phyloP scores from a whole-genome alignment of 2,113 vertebrate species.

The Gadus chalcogrammus region DNA sequence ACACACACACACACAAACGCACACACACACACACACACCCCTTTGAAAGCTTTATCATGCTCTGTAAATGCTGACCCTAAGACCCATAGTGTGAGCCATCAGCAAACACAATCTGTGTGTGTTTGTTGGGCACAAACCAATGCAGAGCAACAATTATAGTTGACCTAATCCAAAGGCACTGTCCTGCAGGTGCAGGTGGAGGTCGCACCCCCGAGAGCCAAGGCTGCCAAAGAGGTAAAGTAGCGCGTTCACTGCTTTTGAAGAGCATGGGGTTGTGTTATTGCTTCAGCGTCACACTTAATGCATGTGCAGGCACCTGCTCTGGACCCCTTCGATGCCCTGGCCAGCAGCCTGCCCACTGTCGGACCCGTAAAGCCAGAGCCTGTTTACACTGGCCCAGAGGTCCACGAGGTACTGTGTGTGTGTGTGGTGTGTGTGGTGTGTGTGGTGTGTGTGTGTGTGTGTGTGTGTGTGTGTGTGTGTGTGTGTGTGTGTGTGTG shows the following conservation, averaged over 20 bases:
- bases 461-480: not conserved
- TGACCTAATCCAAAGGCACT: conserved; percentile 10
- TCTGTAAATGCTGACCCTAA: no score
- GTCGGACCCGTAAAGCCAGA: conserved; percentile 27
- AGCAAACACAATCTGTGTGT: no score
- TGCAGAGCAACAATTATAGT: no score
- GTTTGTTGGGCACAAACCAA: no score
- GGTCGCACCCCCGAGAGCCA: conserved; percentile 39
- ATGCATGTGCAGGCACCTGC: conserved; percentile 54
- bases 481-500: not conserved
- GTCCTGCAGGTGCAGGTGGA: conserved; percentile 66
- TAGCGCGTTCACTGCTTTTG: not conserved
- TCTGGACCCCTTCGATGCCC: conserved; percentile 63
- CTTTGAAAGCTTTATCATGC: no score
- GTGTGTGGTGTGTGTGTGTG: conserved; percentile 10
- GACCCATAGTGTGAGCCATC: no score
- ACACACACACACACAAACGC: no score
- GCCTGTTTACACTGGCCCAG: conserved; percentile 62
- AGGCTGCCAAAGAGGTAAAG: conserved; percentile 56
- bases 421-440: not conserved
- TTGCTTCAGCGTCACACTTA: conserved; percentile 40
- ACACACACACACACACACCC: no score
- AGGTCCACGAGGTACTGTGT: conserved; percentile 67
- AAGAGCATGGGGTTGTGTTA: conserved; percentile 25
- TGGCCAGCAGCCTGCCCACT: conserved; percentile 62